phyloP scores from a whole-genome alignment of 2,113 vertebrate species.

The Epinephelus cyanopodus region DNA sequence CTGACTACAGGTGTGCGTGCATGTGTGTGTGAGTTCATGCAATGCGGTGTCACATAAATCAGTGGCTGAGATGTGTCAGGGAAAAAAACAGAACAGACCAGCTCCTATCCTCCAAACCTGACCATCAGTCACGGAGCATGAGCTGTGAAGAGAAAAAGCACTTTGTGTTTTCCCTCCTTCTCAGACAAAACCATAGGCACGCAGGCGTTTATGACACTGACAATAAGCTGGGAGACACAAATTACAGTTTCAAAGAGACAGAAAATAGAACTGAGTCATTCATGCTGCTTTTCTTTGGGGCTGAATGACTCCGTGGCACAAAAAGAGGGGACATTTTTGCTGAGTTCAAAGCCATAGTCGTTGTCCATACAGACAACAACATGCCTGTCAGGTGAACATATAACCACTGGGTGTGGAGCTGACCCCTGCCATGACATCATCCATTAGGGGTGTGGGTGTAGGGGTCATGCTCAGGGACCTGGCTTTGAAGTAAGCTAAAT shows the following conservation, averaged over 20 bases:
- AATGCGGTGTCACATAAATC: slow-evolving; percentile 61
- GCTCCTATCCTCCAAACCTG: slow-evolving; percentile 16
- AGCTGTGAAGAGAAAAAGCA: slow-evolving; percentile 2
- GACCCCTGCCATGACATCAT: slow-evolving; percentile 45
- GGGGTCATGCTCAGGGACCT: neutral
- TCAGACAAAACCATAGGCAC: slow-evolving; percentile 14
- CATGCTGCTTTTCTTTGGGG: neutral
- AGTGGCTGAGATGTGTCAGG: slow-evolving; percentile 20
- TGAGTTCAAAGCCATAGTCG: neutral
- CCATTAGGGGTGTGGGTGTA: neutral
- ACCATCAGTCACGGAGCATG: slow-evolving; percentile 1
- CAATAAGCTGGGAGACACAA: slow-evolving; percentile 26
- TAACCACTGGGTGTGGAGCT: slow-evolving; percentile 55
- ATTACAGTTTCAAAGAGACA: slow-evolving; percentile 39
- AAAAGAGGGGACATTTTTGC: neutral
- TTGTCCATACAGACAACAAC: slow-evolving; percentile 32
- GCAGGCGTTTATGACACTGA: slow-evolving; percentile 26
- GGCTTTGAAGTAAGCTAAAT: slow-evolving; percentile 15
- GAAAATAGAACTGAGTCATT: slow-evolving; percentile 42
- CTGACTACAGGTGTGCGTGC: slow-evolving; percentile 61
- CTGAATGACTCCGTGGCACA: neutral
- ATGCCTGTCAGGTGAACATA: slow-evolving; percentile 63
- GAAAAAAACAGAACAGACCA: slow-evolving; percentile 26
- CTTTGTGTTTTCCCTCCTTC: slow-evolving; percentile 7
- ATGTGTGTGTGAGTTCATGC: slow-evolving; percentile 15